Base-by-base conservation (phyloP, 2,888 invertebrate genomes). In the Drosophila pseudotalamancana region DNA sequence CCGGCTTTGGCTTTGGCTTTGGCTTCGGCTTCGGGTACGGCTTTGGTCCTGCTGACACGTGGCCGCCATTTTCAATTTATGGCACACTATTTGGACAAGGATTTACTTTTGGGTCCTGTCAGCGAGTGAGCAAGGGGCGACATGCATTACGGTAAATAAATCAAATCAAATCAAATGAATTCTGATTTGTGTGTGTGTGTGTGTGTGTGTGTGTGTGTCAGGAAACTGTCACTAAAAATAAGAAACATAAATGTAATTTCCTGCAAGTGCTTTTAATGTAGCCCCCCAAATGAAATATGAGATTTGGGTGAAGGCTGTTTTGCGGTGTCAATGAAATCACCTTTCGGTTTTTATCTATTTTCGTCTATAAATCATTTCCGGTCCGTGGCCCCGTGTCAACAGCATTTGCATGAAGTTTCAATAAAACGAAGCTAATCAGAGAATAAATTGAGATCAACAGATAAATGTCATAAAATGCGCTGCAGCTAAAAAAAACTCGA, bases 51-150 rank as follows among this genome's bases (percentile, higher is more conserved):
- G 48, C 51, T 45, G 72, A 55, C 69, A 62, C 73, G 61, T 76
- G 75, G 49, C 53, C 60, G 67, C 51, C 74, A 62, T 77, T 84
- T 67, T 64, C 81, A 77, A 83, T 78, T 78, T 83, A 79, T 79
- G 73, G 27, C 70, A 48, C 51, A 64, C 77, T 64, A 73, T 79
- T 73, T 53, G 51, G 61, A 61, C 69, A 48, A 21, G 57, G 68
- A 57, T 57, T 70, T 78, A 43, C 55, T 59, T 59, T 59, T 37
- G 14, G 34, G 27, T 19, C 34, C 34, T 40, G 49, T 63, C 67
- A 46, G 27, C 29, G 9, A 2, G n/a, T 5, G 23, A 14, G 14
- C n/a, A 27, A 31, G 32, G 27, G 21, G 39, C 46, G 23, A 53
- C 57, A 46, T 66, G 57, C 60, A 72, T 51, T 72, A 59, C 51